A percentile compares a stretch with the other conserved stretches of the same genome.
Conservation (phyloP, 2,113 vertebrate species). For the Casuarius casuarius region DNA sequence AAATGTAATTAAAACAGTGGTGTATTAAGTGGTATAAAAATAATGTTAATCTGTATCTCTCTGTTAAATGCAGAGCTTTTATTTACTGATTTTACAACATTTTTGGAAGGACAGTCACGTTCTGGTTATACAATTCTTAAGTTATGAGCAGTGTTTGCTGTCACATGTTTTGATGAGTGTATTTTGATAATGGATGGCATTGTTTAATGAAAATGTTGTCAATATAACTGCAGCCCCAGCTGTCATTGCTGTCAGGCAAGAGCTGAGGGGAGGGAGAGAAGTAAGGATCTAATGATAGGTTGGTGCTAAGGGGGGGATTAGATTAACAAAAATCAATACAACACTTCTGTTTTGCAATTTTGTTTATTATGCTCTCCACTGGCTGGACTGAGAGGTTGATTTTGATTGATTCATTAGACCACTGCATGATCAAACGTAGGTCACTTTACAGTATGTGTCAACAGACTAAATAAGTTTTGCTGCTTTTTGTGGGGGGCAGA, state of each 20-base stretch:
- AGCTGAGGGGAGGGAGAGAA: not conserved
- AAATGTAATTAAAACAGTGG: not conserved
- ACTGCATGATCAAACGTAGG: not conserved
- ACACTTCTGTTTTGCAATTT: conserved; percentile 13
- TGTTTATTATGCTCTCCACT: conserved; percentile 24
- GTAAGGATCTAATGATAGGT: conserved; percentile 35
- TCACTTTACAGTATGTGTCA: not conserved
- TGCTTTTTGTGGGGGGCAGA: not conserved
- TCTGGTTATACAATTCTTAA: not conserved
- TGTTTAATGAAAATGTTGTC: conserved; percentile 27
- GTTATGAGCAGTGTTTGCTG: not conserved
- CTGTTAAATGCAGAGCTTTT: not conserved
- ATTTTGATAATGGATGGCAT: conserved; percentile 36
- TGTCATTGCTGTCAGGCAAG: conserved; percentile 11
- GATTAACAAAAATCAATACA: conserved; percentile 68
- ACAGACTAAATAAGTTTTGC: not conserved
- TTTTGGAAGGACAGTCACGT: not conserved
- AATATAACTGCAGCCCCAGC: not conserved
- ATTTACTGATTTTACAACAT: not conserved
- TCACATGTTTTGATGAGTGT: not conserved
- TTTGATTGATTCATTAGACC: conserved; percentile 51
- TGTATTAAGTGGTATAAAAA: not conserved
- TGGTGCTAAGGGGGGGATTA: conserved; percentile 46
- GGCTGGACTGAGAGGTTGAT: conserved; percentile 15
- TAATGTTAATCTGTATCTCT: not conserved